Percentiles rank a stretch among this genome's conserved stretches.
Evolutionary conservation across 2,797 vertebrate genomes (phyloP).

Genomic region (Megalops cyprinoides): DNA sequence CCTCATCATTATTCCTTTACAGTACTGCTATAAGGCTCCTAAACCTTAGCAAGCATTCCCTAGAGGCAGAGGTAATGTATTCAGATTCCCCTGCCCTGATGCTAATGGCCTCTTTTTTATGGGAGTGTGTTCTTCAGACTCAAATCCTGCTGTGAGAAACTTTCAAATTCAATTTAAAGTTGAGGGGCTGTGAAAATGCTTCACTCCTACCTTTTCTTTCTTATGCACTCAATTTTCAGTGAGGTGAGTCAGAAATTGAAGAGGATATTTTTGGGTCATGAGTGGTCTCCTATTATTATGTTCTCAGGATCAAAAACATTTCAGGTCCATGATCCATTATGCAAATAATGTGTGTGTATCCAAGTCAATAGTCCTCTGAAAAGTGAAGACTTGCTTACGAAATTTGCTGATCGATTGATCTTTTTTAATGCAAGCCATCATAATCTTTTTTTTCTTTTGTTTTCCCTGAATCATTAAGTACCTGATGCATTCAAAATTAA

Average conservation of each 20-base stretch:
- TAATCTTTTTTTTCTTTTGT: background rate
- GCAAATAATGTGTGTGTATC: background rate
- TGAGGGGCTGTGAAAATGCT: slow-evolving; percentile 42
- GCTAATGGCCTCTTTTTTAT: slow-evolving; percentile 64
- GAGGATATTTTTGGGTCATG: slow-evolving; percentile 11
- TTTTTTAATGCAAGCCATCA: background rate
- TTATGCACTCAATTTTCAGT: background rate
- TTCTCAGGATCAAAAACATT: background rate
- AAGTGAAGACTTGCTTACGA: background rate
- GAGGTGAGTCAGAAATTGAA: slow-evolving; percentile 22
- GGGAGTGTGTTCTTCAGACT: slow-evolving; percentile 52
- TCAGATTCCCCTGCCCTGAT: slow-evolving; percentile 67
- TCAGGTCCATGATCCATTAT: background rate
- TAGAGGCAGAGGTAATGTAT: slow-evolving; percentile 59
- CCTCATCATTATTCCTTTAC: slow-evolving; percentile 65
- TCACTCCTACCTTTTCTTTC: slow-evolving; percentile 30
- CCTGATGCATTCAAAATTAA: slow-evolving; percentile 10
- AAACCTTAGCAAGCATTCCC: slow-evolving; percentile 61
- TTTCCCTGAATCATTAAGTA: slow-evolving; percentile 22
- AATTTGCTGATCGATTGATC: background rate
- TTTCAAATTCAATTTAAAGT: slow-evolving; percentile 61
- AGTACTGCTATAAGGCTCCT: slow-evolving; percentile 60
- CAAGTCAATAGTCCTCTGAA: background rate
- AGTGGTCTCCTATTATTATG: background rate
- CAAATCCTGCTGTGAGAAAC: slow-evolving; percentile 47